Evolutionary conservation across 30 jellyfish, hydroid and myxozoan species (phyloP), one percentile per base, ranked within the genome.

Genomic region (Pelagia noctiluca): DNA sequence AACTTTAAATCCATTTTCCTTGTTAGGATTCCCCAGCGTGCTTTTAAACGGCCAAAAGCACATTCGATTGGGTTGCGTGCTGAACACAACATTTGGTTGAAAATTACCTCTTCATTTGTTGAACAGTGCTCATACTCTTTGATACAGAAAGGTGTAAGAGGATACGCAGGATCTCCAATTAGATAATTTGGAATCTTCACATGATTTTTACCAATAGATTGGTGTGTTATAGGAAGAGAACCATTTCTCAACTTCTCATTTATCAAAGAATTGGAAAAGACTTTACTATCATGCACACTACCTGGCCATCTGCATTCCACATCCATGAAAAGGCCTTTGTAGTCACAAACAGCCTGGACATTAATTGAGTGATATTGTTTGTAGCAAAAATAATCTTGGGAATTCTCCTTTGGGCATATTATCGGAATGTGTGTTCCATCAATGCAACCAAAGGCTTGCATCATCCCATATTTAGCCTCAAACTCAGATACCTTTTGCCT

Each of bases 301-400:
- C 89, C 89, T 3, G 90, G 90, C 89, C 94, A 83, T 24, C 90
- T 48, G 71, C 94, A 83, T 18, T 83, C 89, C 35, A 83, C 94
- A 35, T 83, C 94, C 90, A 83, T 75, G 80, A 83, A 83, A 49
- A 83, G 42, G 32, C 82, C 94, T 48, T 37, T 71, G 82, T 48
- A 83, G 83, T 72, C 88, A 71, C 94, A 83, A 26, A 83, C 79
- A 3, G 94, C 94, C 72, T 70, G 94, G 24, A 83, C 94, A 53
- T 72, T 83, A 50, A 83, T 5, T 22, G 83, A 68, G 76, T 29
- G 63, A 35, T 48, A 83, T 18, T 72, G 82, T 48, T 83, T 83
- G 81, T 69, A 83, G 74, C 89, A 63, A 69, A 70, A 83, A 63
- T 83, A 83, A 46, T 83, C 94, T 50, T 47, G 79, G 7, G 89